Evolutionary conservation across 92 coral and sea anemone species (phyloP), one percentile per base, ranked within the genome.

Genomic region (Isaurus tuberculatus): DNA sequence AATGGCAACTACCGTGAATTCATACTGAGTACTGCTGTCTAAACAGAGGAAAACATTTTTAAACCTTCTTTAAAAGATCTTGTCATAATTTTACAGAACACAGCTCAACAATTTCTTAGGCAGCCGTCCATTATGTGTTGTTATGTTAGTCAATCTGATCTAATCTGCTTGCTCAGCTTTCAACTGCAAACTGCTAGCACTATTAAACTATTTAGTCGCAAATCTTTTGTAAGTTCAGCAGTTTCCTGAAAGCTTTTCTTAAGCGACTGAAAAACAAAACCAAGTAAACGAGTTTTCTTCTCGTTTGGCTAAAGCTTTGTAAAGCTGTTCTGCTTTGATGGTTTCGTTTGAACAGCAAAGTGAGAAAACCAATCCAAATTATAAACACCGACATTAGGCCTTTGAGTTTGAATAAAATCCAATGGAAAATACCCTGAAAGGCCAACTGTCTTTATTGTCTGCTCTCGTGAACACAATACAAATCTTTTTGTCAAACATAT

Each of bases 281-380:
- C 86, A 58, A 84, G 58, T 72, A 85, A 79, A 85, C 85, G 74
- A 80, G 72, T 88, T 44, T 69, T 73, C 78, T 72, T 88, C 88
- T 30, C 83, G 86, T 88, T 87, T 71, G 69, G 86, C 83, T 71
- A 49, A 49, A 25, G 73, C 89, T 79, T 88, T 88, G 65, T 28
- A 70, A 89, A 88, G 91, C 91, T 88, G 91, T 79, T 68, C 78
- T 34, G 78, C 58, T 43, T 63, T 28, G 86, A 88, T 88, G 61
- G 79, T 34, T n/a, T 36, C 82, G 82, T 77, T 58, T 77, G 69
- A 30, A 14, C 82, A 51, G 82, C n/a, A 25, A 77, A 77, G 70
- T 34, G 70, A 58, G 49, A 64, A 77, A 57, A 36, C 11, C 51
- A 53, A 34, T 77, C 33, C 23, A 14, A 30, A 30, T 14, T 40